Conservation (phyloP, 2,797 vertebrate species). For the Cynodonichthys magdalenae region DNA sequence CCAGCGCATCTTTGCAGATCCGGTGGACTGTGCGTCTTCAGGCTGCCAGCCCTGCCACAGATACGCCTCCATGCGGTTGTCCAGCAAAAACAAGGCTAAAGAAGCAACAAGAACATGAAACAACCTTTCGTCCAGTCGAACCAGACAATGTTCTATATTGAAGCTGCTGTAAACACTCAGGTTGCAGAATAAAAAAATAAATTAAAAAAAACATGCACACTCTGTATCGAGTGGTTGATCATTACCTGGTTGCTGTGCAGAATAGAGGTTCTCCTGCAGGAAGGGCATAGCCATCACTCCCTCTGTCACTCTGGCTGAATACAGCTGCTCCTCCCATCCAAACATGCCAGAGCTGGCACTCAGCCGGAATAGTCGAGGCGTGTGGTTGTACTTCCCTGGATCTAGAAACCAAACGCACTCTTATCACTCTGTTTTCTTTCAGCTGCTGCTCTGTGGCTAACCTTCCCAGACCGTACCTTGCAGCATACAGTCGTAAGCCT, state of each 20-base stretch:
- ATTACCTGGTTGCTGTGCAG: slow-evolving; percentile 80
- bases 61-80: slow-evolving; percentile 87
- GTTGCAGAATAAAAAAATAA: too few species aligned
- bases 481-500: slow-evolving; percentile 86
- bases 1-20: slow-evolving; percentile 85
- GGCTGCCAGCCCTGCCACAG: slow-evolving; percentile 86
- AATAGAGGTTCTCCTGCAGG: slow-evolving; percentile 84
- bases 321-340: slow-evolving; percentile 78
- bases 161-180: not conserved
- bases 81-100: slow-evolving; percentile 82
- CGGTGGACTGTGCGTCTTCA: slow-evolving; percentile 76
- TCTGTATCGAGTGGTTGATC: not conserved
- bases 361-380: slow-evolving; percentile 79
- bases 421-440: not conserved
- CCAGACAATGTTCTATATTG: not conserved
- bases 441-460: not conserved
- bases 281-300: slow-evolving; percentile 83
- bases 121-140: not conserved
- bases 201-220: too few species aligned
- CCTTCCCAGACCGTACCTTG: slow-evolving; percentile 69
- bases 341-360: slow-evolving; percentile 80
- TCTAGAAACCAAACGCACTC: slow-evolving; percentile 63
- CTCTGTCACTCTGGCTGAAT: slow-evolving; percentile 66
- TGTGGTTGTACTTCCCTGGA: slow-evolving; percentile 85
- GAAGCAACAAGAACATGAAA: not conserved